Base-by-base conservation (phyloP, 2,888 invertebrate species). In the Malthinus flaveolus region DNA sequence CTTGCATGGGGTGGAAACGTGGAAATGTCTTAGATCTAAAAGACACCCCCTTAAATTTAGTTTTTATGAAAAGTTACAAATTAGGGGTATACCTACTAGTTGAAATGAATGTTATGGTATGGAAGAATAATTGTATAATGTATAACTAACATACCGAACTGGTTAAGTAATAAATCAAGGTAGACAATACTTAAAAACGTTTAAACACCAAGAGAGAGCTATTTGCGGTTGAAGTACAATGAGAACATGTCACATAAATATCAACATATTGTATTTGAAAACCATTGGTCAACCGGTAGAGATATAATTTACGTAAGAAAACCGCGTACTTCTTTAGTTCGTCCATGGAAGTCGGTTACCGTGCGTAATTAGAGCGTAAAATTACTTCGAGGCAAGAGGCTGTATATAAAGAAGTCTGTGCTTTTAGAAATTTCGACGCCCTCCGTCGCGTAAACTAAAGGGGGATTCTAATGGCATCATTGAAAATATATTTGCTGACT, bases 191-290 rank as follows among this genome's bases (percentile, higher is more conserved):
- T 50, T 37, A 49, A 52, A 64, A 59, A 53, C 54, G 59, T 58
- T 62, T 59, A 49, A 59, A 62, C 59, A 61, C 56, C 63, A 62
- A 55, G 59, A 62, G 59, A 63, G 63, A 50, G 53, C 65, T 66
- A 66, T 68, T 69, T 68, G 68, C 54, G 69, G 66, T 53, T 61
- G 49, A 57, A 59, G 59, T 61, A 72, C 69, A 72, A 72, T 68
- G 53, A 63, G 34, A 58, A 56, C 60, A 66, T 60, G 69, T 71
- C 70, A 67, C 72, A 71, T 72, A 72, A 72, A 72, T 72, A 71
- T 71, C 59, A 65, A 53, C 56, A 49, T 45, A 64, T 70, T 68
- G 65, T 67, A 58, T 53, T 59, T 63, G 46, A 59, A 62, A 60
- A 52, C 62, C 65, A 37, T 60, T 66, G 67, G 63, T 61, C 61